These are phyloP conservation scores for Butastur rufipennis DNA, from an alignment of 2,113 vertebrate species.

Conservation along the genomic window DNA sequence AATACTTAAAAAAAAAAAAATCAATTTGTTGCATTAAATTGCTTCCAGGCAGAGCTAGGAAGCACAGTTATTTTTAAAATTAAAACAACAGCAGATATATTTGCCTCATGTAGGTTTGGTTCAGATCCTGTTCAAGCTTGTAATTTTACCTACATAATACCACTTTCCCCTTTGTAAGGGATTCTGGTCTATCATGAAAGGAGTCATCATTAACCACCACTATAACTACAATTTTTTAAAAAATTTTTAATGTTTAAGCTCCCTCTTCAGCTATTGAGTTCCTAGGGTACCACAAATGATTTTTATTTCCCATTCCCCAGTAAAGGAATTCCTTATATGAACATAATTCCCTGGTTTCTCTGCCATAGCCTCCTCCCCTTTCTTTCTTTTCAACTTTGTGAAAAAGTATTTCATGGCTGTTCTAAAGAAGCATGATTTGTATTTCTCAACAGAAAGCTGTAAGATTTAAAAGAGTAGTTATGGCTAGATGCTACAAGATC, in stretches of 20 bases:
- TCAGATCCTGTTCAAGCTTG: conserved; percentile 13
- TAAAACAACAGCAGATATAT: background rate
- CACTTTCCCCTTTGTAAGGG: background rate
- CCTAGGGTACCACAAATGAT: background rate
- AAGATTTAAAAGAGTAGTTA: background rate
- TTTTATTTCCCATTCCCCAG: background rate
- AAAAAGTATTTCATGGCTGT: background rate
- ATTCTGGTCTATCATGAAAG: conserved; percentile 6
- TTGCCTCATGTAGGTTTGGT: background rate
- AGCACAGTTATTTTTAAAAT: conserved; percentile 24
- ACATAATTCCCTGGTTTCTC: background rate
- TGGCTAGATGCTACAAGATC: background rate
- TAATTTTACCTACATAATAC: conserved; percentile 20
- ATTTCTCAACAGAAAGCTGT: background rate
- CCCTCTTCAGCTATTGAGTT: background rate
- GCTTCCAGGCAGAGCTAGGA: conserved; percentile 29
- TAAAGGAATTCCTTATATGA: background rate
- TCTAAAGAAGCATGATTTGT: background rate
- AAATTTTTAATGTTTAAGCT: background rate
- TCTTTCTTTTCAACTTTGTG: background rate
- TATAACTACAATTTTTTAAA: background rate
- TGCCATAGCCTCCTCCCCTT: background rate
- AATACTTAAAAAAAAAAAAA: background rate
- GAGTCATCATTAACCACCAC: background rate
- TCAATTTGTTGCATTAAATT: conserved; percentile 26